phyloP scores from a whole-genome alignment of 2,113 vertebrate species.

The Geococcyx californianus region DNA sequence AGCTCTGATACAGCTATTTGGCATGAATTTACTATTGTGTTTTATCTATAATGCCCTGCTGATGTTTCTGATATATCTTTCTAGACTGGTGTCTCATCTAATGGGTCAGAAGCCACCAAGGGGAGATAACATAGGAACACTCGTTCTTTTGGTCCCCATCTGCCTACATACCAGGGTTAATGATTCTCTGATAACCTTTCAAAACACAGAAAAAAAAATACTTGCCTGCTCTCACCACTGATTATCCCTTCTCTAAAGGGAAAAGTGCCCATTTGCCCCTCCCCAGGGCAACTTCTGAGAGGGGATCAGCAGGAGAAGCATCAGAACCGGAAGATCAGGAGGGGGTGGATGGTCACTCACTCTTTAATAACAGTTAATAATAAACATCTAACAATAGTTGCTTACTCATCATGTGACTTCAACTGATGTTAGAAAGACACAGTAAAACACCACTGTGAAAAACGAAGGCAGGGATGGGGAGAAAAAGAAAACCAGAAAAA shows the following conservation, averaged over 20 bases:
- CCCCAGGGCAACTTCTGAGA: neutral
- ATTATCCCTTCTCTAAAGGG: neutral
- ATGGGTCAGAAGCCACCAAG: neutral
- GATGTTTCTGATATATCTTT: neutral
- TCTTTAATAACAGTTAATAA: neutral
- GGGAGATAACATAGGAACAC: neutral
- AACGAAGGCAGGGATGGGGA: neutral
- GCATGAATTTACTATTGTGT: neutral
- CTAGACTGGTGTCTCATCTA: neutral
- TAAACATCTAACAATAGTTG: neutral
- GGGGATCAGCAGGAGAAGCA: neutral
- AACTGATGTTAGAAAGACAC: neutral
- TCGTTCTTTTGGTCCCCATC: neutral
- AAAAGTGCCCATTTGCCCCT: neutral
- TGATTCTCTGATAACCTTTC: neutral
- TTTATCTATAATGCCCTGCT: neutral
- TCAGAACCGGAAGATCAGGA: neutral
- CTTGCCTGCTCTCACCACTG: neutral
- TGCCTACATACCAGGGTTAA: neutral
- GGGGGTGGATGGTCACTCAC: neutral
- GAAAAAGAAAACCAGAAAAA: neutral
- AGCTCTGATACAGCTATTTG: accelerated
- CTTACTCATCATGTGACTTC: neutral
- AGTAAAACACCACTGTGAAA: neutral
- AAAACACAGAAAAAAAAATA: neutral